These are phyloP conservation scores for Melieria crassipennis DNA, from an alignment of 2,888 invertebrate species.

Conservation along the genomic window DNA sequence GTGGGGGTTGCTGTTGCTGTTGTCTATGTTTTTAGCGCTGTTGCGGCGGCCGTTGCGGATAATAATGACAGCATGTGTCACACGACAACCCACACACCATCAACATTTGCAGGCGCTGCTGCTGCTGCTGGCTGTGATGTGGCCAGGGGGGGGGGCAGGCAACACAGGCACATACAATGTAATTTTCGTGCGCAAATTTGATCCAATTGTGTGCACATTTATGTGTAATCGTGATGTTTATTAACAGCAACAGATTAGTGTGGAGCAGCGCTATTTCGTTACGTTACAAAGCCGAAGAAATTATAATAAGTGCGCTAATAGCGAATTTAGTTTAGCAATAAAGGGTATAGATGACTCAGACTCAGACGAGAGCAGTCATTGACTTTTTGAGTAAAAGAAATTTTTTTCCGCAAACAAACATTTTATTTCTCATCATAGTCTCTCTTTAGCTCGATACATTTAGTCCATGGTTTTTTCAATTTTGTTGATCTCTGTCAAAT, in stretches of 20 bases:
- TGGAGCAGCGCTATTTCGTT: too few relatives aligned
- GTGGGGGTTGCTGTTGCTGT: constrained; percentile 11
- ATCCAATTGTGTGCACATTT: constrained; percentile 52
- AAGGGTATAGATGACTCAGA: too few relatives aligned
- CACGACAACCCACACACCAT: constrained; percentile 59
- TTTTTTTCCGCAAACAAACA: too few relatives aligned
- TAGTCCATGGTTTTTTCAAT: too few relatives aligned
- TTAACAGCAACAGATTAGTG: constrained; percentile 51
- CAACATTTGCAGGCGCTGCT: constrained; percentile 10
- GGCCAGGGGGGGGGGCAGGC: neutral
- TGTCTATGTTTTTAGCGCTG: constrained; percentile 34
- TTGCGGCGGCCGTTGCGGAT: constrained; percentile 46
- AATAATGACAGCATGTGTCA: constrained; percentile 63
- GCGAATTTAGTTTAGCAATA: too few relatives aligned
- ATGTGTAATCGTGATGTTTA: constrained; percentile 57
- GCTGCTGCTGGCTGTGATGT: neutral
- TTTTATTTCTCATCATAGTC: too few relatives aligned
- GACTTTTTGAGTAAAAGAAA: too few relatives aligned
- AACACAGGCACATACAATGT: constrained; percentile 1
- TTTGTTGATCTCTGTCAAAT: too few relatives aligned
- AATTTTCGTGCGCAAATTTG: constrained; percentile 54
- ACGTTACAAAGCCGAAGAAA: too few relatives aligned
- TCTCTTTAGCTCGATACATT: too few relatives aligned
- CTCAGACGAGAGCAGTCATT: too few relatives aligned
- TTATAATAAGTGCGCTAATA: too few relatives aligned